A percentile compares a stretch with the other conserved stretches of the same genome.
Conservation (phyloP, 2,888 invertebrate genomes). For the Notodonta dromedarius region DNA sequence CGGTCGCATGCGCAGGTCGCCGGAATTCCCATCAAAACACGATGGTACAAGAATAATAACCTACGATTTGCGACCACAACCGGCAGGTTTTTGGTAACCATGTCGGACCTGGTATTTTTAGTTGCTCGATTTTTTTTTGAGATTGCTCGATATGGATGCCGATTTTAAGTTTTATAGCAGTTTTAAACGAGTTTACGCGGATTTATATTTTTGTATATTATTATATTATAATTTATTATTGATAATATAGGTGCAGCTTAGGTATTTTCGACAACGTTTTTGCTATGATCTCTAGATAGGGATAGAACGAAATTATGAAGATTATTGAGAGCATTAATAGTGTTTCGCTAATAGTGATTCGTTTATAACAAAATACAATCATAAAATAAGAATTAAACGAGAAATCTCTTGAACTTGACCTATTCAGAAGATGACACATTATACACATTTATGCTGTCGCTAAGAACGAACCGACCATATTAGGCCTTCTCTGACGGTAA, state of each 20-base stretch:
- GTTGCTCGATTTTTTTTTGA: background rate
- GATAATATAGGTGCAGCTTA: background rate
- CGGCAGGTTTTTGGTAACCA: slow-evolving; percentile 2
- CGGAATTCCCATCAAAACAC: slow-evolving; percentile 66
- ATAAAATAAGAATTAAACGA: too few species aligned
- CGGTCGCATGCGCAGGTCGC: slow-evolving; percentile 49
- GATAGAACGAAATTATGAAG: too few species aligned
- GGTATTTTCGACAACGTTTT: background rate
- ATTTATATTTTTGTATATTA: background rate
- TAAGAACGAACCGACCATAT: slow-evolving; percentile 12
- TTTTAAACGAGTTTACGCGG: background rate
- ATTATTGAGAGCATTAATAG: too few species aligned
- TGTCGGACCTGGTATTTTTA: background rate
- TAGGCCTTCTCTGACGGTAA: slow-evolving; percentile 9
- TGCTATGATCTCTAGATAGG: background rate
- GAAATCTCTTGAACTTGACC: background rate
- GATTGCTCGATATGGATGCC: background rate
- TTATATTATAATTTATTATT: background rate
- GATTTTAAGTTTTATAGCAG: slow-evolving; percentile 1
- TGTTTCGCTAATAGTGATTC: too few species aligned
- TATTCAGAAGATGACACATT: slow-evolving; percentile 20
- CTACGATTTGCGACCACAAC: background rate
- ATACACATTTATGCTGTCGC: slow-evolving; percentile 8
- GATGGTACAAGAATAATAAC: slow-evolving; percentile 43
- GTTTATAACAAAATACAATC: too few species aligned